Evolutionary conservation across 2,113 vertebrate species (phyloP).

Genomic region (Neotoma lepida): DNA sequence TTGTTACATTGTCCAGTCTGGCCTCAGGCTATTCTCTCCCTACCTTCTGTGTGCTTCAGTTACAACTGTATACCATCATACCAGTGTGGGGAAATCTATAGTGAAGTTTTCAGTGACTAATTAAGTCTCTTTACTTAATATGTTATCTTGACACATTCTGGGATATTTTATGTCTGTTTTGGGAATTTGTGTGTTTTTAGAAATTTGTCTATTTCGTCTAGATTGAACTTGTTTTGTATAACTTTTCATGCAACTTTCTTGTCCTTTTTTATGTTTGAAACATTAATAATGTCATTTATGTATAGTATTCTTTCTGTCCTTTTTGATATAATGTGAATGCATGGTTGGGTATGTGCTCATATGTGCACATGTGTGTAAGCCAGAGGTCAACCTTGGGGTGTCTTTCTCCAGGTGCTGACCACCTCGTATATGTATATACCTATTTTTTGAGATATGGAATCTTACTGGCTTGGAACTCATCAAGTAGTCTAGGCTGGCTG

Average conservation of each 20-base stretch:
- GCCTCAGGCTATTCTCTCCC: not conserved
- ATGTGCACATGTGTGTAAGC: not conserved
- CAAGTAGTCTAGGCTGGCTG: not conserved
- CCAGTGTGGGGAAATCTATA: not conserved
- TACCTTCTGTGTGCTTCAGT: no score
- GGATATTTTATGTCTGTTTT: not conserved
- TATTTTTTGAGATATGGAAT: not conserved
- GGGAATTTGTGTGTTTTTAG: no score
- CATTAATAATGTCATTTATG: not conserved
- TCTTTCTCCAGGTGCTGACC: not conserved
- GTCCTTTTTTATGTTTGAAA: not conserved
- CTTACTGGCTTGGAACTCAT: not conserved
- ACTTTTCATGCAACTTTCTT: not conserved
- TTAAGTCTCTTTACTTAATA: not conserved
- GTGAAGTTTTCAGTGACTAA: not conserved
- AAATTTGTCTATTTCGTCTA: not conserved
- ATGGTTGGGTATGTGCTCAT: not conserved
- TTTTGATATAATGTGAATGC: not conserved
- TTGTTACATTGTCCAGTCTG: not conserved
- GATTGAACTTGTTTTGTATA: not conserved
- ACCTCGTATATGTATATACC: not conserved
- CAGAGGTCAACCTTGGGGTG: not conserved
- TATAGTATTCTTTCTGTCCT: not conserved
- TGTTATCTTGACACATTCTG: not conserved
- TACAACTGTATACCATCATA: no score